A percentile compares a stretch with the other conserved stretches of the same genome.
These are phyloP conservation scores for Drosophila dunni DNA, from an alignment of 1,140 invertebrate genomes.

Conservation along the genomic window DNA sequence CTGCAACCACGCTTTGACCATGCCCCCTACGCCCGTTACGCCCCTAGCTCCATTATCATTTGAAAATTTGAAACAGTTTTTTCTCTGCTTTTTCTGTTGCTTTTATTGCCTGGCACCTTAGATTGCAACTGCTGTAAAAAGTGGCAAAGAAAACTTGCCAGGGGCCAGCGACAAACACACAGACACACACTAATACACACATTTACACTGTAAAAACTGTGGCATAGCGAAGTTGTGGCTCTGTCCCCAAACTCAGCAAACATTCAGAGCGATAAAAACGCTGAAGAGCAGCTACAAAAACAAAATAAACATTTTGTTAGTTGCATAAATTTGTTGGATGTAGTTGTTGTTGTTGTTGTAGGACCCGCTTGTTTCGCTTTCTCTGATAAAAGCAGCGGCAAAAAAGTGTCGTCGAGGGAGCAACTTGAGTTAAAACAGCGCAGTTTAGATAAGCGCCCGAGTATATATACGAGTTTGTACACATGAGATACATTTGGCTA, in stretches of 20 bases:
- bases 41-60: constrained; percentile 8
- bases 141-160: constrained; percentile 49
- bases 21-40: neutral
- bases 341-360: constrained; percentile 27
- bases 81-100: constrained; percentile 1
- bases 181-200: constrained; percentile 12
- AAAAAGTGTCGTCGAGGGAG: constrained; percentile 78
- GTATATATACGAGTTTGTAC: constrained; percentile 7
- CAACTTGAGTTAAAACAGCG: constrained; percentile 65
- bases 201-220: constrained; percentile 12
- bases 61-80: constrained; percentile 8
- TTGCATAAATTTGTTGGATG: constrained; percentile 73
- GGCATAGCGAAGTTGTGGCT: constrained; percentile 10
- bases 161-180: constrained; percentile 7
- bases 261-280: constrained; percentile 72
- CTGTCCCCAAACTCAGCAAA: constrained; percentile 12
- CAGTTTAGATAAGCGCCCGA: constrained; percentile 42
- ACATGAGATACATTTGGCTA: constrained; percentile 11
- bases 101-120: constrained; percentile 5
- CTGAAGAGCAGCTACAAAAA: constrained; percentile 39
- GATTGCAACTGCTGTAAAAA: constrained; percentile 27
- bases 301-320: constrained; percentile 71
- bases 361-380: constrained; percentile 44
- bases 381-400: constrained; percentile 53
- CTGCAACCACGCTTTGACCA: constrained; percentile 11